Evolutionary conservation across 2,113 vertebrate species (phyloP).

Genomic region (Triplophysa dalaica): DNA sequence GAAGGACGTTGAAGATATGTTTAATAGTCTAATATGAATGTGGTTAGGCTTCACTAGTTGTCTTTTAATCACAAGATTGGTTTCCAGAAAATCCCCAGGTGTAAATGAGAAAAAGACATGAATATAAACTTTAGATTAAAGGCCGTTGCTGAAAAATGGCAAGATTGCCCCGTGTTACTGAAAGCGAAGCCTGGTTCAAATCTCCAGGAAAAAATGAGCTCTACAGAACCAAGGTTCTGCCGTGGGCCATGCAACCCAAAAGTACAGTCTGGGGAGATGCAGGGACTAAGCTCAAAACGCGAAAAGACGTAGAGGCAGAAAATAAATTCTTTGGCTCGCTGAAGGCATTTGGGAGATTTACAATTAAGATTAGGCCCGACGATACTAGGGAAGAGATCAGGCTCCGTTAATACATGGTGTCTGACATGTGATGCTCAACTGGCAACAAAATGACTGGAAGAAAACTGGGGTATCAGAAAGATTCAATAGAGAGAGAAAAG

Average conservation of each 20-base stretch:
- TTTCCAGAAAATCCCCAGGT: constrained; percentile 18
- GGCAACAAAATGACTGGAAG: neutral
- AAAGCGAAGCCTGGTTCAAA: constrained; percentile 16
- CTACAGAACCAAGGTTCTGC: constrained; percentile 31
- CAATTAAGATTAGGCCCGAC: constrained; percentile 52
- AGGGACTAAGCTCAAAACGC: constrained; percentile 37
- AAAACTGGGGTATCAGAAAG: constrained; percentile 30
- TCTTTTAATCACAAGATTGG: neutral
- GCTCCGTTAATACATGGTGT: constrained; percentile 29
- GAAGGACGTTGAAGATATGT: too few relatives aligned
- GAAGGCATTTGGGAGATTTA: constrained; percentile 50
- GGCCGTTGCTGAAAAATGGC: constrained; percentile 13
- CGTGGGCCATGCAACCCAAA: constrained; percentile 30
- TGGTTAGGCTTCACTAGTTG: neutral
- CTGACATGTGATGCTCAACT: neutral
- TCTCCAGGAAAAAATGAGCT: constrained; percentile 30
- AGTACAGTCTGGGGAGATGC: constrained; percentile 16
- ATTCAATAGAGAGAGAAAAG: too few relatives aligned
- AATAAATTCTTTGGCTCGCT: constrained; percentile 43
- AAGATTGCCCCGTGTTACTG: constrained; percentile 17
- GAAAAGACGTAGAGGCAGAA: constrained; percentile 33
- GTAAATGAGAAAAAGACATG: constrained; percentile 21
- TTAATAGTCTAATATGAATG: neutral
- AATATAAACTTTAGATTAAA: neutral
- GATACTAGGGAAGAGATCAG: constrained; percentile 36